Percentiles rank a stretch among this genome's conserved stretches.
Conservation (phyloP, 2,113 vertebrate species). For the Protobothrops mucrosquamatus region DNA sequence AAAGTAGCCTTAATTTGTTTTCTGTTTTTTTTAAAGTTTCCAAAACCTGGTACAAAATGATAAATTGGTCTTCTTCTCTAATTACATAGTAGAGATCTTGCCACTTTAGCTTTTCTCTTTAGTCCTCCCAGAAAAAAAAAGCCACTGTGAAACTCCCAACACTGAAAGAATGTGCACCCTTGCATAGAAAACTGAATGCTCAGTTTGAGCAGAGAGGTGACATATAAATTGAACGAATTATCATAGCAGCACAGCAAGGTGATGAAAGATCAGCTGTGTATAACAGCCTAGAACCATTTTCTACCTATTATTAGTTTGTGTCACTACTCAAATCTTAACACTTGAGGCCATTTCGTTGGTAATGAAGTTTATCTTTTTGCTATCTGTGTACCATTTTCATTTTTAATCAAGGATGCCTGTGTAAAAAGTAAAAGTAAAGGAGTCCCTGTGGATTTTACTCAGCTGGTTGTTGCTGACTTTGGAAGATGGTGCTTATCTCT, state of each 20-base stretch:
- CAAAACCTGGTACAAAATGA: not conserved
- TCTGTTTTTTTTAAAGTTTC: not conserved
- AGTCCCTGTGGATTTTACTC: not conserved
- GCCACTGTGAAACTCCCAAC: not conserved
- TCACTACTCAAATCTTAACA: constrained; percentile 24
- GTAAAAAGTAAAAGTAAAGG: not conserved
- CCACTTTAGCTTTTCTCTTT: not conserved
- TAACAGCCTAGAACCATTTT: constrained; percentile 36
- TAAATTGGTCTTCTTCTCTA: not conserved
- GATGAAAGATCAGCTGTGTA: constrained; percentile 28
- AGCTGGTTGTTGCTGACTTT: not conserved
- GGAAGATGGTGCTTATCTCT: not conserved
- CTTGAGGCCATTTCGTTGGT: not conserved
- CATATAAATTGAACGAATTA: not conserved
- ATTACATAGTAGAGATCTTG: not conserved
- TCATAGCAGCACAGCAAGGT: constrained; percentile 9
- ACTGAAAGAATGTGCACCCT: not conserved
- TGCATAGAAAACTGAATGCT: not conserved
- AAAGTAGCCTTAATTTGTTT: not conserved
- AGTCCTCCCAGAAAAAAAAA: not conserved
- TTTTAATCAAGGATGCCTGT: not conserved
- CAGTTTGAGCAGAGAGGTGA: not conserved
- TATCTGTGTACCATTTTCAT: constrained; percentile 22
- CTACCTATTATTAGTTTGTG: constrained; percentile 26
- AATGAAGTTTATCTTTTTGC: constrained; percentile 20